Evolutionary conservation across 2,113 vertebrate genomes (phyloP).

Genomic region (Alosa alosa): DNA sequence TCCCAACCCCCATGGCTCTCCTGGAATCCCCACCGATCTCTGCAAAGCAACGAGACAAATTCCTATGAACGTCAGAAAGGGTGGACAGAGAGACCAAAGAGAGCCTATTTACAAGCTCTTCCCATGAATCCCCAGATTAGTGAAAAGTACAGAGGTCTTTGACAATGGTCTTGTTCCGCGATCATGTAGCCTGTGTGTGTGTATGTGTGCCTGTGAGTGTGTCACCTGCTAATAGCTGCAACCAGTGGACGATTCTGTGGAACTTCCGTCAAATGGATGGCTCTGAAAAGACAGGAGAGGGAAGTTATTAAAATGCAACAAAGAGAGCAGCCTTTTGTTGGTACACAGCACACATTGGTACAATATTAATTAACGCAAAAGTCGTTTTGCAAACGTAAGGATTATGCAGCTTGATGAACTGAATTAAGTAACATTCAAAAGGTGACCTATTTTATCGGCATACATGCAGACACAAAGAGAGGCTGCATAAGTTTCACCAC

Average conservation of each 20-base stretch:
- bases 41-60: background rate
- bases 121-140: background rate
- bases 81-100: background rate
- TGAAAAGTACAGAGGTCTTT: background rate
- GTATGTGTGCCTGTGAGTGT: background rate
- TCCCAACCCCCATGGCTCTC: conserved; percentile 9
- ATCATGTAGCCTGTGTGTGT: background rate
- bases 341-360: background rate
- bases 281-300: background rate
- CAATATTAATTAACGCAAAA: background rate
- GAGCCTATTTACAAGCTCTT: background rate
- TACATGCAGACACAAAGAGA: background rate
- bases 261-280: background rate
- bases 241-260: background rate
- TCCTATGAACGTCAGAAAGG: background rate
- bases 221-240: conserved; percentile 10
- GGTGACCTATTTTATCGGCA: background rate
- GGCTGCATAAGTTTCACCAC: background rate
- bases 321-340: background rate
- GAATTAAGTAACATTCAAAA: background rate
- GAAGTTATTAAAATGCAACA: background rate
- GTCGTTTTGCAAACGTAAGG: background rate
- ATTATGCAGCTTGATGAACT: background rate
- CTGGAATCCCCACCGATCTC: background rate
- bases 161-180: background rate